Percentiles rank a stretch among this genome's conserved stretches.
phyloP scores from a whole-genome alignment of 2,113 vertebrate genomes.

The Scortum barcoo region DNA sequence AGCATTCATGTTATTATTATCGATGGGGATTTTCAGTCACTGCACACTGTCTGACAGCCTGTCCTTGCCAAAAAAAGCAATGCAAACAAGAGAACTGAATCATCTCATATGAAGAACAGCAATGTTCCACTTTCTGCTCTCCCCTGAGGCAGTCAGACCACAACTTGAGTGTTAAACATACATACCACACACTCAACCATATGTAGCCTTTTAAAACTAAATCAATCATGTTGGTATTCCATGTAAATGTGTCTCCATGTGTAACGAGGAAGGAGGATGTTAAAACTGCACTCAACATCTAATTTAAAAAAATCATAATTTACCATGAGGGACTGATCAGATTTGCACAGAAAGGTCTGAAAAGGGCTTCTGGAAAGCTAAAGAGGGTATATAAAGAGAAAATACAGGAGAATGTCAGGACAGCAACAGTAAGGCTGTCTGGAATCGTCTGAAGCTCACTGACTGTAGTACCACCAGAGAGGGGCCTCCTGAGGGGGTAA shows the following conservation, averaged over 20 bases:
- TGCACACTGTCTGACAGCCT: too few species aligned
- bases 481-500: conserved; percentile 13
- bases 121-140: neutral
- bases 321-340: neutral
- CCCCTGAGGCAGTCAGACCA: neutral
- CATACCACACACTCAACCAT: neutral
- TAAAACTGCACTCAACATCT: neutral
- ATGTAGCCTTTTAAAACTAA: neutral
- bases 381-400: neutral
- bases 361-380: neutral
- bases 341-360: neutral
- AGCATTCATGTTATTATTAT: too few species aligned
- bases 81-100: neutral
- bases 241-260: neutral
- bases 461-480: conserved; percentile 13
- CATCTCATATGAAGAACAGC: neutral
- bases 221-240: neutral
- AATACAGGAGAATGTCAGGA: neutral
- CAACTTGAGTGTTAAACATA: neutral
- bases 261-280: neutral
- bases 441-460: conserved; percentile 5
- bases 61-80: too few species aligned
- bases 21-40: neutral
- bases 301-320: neutral
- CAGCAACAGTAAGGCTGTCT: neutral